phyloP scores from a whole-genome alignment of 1,140 invertebrate genomes.

The Aphelenchoides avenae region DNA sequence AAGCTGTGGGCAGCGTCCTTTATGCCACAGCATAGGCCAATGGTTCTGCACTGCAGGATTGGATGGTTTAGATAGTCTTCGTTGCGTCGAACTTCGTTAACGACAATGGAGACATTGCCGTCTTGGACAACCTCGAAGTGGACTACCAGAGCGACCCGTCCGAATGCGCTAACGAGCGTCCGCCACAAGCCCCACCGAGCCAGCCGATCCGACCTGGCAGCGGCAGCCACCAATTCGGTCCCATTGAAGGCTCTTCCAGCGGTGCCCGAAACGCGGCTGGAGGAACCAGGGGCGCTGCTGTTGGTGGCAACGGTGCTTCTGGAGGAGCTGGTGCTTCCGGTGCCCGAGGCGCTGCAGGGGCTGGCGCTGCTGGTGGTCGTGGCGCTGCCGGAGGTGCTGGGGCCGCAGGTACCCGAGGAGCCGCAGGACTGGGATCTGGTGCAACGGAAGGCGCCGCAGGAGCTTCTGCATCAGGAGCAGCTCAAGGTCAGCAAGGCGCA shows the following conservation, averaged over 20 bases:
- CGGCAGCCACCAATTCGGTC: too few species aligned
- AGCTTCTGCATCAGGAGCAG: neutral
- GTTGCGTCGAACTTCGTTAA: conserved; percentile 57
- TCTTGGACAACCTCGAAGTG: conserved; percentile 55
- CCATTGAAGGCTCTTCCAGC: too few species aligned
- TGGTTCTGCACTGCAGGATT: conserved; percentile 1
- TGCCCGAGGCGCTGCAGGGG: conserved; percentile 2
- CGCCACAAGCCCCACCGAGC: too few species aligned
- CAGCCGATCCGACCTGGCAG: too few species aligned
- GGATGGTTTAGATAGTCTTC: conserved; percentile 54
- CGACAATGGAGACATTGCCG: conserved; percentile 46
- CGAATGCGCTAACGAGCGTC: conserved; percentile 37
- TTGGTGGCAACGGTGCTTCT: too few species aligned
- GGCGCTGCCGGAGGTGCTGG: conserved; percentile 2
- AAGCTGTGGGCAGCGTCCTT: neutral
- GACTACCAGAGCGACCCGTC: conserved; percentile 38
- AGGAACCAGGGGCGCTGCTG: too few species aligned
- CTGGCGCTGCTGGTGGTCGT: conserved; percentile 10
- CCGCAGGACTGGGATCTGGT: neutral
- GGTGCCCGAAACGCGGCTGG: conserved; percentile 9
- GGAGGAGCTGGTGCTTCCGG: conserved; percentile 1
- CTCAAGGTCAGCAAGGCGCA: neutral
- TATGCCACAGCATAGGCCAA: too few species aligned
- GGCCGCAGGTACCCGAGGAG: conserved; percentile 5
- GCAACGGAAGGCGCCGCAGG: neutral